Evolutionary conservation across 2,113 vertebrate genomes (phyloP), one percentile per base, ranked within the genome.

Genomic region (Stigmatopora argus): DNA sequence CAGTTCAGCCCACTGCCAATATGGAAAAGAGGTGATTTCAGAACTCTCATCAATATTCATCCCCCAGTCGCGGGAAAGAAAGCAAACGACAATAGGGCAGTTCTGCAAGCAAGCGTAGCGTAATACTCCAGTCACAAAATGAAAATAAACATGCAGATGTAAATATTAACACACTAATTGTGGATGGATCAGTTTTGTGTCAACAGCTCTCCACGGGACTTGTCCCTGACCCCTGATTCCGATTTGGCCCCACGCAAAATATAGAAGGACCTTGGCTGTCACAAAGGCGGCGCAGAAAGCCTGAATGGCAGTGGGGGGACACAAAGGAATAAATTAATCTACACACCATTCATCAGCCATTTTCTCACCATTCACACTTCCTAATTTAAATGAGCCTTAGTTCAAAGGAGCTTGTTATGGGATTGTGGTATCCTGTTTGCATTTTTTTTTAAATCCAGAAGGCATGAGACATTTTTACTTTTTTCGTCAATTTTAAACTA

Each of bases 11-110:
- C 80, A 38, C 75, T 74, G 70, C 76, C 75, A 67, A 69, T 67
- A 75, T 8, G 78, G 72, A 78, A 84, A 80, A 73, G 44, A 41
- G 71, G 71, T 55, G 74, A 74, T 71, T 71, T 67, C 31, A 77
- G 79, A 80, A 78, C 83, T 83, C 81, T 88, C 86, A 89, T 89
- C 78, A 86, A 80, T 85, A 90, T 90, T 83, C 88, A 86, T 15
- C 64, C 46, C 51, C 67, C 56, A 62, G 65, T 77, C 51, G 65
- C n/a, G 67, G 70, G 63, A 74, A 64, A 68, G 74, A 74, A 75
- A 63, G 70, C 67, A 73, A 64, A 64, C 12, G 47, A 61, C 47
- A 75, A 71, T 69, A n/a, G 57, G 23, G 56, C 73, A 62, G 69
- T 61, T 67, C 65, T 63, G 35, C 57, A 83, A 64, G 73, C 65